Evolutionary conservation across 2,113 vertebrate species (phyloP).

Genomic region (Campylorhamphus procurvoides): DNA sequence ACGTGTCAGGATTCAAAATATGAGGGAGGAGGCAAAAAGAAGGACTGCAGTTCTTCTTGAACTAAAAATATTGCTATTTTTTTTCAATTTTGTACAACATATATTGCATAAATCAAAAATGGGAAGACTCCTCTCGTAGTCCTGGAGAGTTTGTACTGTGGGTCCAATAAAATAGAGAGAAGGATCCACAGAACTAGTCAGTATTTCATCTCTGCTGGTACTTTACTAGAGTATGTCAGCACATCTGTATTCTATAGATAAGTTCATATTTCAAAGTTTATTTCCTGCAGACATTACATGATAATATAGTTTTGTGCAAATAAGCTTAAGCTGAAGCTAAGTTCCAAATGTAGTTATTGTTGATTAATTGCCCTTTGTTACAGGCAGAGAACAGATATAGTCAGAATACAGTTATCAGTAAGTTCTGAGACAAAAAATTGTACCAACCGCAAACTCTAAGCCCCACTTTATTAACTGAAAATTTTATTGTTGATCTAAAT

Average conservation of each 20-base stretch:
- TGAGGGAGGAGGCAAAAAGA: not conserved
- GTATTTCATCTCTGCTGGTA: not conserved
- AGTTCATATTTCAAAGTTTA: not conserved
- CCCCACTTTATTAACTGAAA: not conserved
- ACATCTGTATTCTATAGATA: not conserved
- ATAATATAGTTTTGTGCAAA: not conserved
- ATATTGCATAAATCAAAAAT: not conserved
- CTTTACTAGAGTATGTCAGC: not conserved
- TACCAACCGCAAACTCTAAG: not conserved
- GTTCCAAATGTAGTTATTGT: not conserved
- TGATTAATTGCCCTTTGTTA: not conserved
- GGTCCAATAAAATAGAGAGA: not conserved
- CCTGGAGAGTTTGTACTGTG: not conserved
- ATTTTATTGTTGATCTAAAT: conserved; percentile 11
- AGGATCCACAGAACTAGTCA: not conserved
- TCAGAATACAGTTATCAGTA: not conserved
- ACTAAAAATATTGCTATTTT: not conserved
- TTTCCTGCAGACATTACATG: not conserved
- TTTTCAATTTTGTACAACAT: not conserved
- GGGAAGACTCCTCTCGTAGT: not conserved
- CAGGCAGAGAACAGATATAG: not conserved
- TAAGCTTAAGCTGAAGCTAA: not conserved
- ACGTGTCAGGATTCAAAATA: not conserved
- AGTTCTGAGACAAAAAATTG: not conserved
- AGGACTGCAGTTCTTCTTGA: not conserved